Base-by-base conservation (phyloP, 2,888 invertebrate genomes). In the Machimus atricapillus region DNA sequence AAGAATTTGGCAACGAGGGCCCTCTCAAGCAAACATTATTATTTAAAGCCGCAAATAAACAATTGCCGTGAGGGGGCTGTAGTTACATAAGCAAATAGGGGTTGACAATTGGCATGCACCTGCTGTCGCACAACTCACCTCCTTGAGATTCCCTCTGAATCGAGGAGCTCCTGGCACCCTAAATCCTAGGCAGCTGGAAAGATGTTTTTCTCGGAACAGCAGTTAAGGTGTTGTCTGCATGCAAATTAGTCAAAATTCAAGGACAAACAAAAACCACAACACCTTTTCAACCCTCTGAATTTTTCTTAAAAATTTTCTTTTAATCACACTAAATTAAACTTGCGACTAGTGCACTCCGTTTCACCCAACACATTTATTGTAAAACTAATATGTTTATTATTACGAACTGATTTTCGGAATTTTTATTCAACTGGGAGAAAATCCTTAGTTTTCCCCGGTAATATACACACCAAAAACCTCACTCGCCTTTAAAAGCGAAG, bases 261-360 rank as follows among this genome's bases (percentile, higher is more conserved):
- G 82, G 82, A 37, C 82, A 82, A 82, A 81, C 81, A 81, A 81
- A 66, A 82, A 56, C 82, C 56, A 82, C 58, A 81, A 31, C 56
- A 82, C 66, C 27, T 76, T 76, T 34, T 14, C 76, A 16, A 76
- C 16, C 19, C 34, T 76, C n/a, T 82, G n/a, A 23, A 1, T 66
- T 27, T 27, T 66, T 12, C 66, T 66, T 52, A 2, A 1, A 66
- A 23, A 23, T 66, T 27, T 66, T 27, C 66, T 66, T 52, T 1
- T 2, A 66, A 23, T 12, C 4, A 66, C 66, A 66, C 9, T 12
- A 66, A 66, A 66, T 23, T 19, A 27, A 66, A 66, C 66, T n/a
- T 2, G 6, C 56, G 9, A 19, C 56, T 2, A 66, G 12, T 12
- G 27, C 12, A 66, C 19, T 19, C 34, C 12, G 56, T 31, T 56